These are phyloP conservation scores for Monopis laevigella DNA, from an alignment of 2,888 invertebrate species.

Conservation along the genomic window DNA sequence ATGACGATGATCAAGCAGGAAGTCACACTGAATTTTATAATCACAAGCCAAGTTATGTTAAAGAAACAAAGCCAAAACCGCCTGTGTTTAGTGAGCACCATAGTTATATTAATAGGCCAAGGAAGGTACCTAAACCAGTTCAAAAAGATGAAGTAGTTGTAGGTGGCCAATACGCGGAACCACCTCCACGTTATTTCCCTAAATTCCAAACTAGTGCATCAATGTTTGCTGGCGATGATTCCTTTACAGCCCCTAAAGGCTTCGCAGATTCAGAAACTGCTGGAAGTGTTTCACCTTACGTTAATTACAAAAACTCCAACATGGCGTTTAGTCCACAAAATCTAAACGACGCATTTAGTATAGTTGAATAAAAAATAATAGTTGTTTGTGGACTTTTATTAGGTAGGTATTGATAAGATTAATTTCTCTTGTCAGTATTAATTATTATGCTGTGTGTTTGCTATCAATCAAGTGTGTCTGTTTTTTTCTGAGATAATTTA, in stretches of 20 bases:
- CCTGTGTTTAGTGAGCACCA: neutral
- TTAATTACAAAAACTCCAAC: constrained; percentile 54
- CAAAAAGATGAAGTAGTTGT: constrained; percentile 29
- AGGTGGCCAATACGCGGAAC: constrained; percentile 53
- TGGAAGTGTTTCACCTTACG: constrained; percentile 40
- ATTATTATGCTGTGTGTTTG: too few species aligned
- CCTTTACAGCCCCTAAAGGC: constrained; percentile 25
- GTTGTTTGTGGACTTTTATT: too few species aligned
- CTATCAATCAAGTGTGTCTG: too few species aligned
- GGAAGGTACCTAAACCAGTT: neutral
- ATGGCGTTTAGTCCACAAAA: constrained; percentile 59
- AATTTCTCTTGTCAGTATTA: too few species aligned
- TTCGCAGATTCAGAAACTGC: constrained; percentile 29
- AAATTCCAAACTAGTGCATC: constrained; percentile 30
- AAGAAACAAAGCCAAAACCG: neutral
- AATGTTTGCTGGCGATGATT: constrained; percentile 27
- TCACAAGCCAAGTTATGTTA: constrained; percentile 2
- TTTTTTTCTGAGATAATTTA: too few species aligned
- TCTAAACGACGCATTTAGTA: constrained; percentile 56
- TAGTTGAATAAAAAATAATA: constrained; percentile 28
- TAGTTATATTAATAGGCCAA: neutral
- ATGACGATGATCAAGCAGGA: neutral
- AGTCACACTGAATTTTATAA: constrained; percentile 1
- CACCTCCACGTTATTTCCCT: constrained; percentile 40
- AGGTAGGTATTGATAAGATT: too few species aligned